A percentile compares a stretch with the other conserved stretches of the same genome.
These are phyloP conservation scores for Agonopterix heracliana DNA, from an alignment of 2,888 invertebrate genomes.

Conservation along the genomic window DNA sequence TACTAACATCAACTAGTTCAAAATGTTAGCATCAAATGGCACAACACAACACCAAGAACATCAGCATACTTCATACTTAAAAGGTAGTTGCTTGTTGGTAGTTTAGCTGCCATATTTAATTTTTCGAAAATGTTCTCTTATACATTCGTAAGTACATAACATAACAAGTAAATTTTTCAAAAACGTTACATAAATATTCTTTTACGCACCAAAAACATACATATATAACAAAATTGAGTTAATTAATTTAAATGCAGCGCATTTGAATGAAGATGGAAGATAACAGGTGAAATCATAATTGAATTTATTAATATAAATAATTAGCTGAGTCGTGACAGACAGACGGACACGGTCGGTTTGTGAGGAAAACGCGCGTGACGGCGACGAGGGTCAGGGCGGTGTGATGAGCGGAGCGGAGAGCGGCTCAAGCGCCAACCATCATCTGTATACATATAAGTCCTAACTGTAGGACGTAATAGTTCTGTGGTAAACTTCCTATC, in stretches of 20 bases:
- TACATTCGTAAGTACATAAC: not conserved
- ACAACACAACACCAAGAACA: not conserved
- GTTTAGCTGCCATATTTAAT: not conserved
- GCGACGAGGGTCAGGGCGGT: conserved; percentile 11
- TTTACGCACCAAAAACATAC: not conserved
- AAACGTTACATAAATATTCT: too few relatives aligned
- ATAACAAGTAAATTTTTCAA: too few relatives aligned
- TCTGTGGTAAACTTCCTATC: not conserved
- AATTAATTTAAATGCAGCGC: not conserved
- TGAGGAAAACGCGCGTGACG: conserved; percentile 26
- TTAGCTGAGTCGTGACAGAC: conserved; percentile 16
- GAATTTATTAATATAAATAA: conserved; percentile 13
- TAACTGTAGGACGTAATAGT: not conserved
- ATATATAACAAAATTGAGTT: not conserved
- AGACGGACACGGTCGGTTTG: conserved; percentile 20
- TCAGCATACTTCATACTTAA: not conserved
- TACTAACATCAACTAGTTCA: too few relatives aligned
- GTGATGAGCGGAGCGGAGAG: conserved; percentile 17
- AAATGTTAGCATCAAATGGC: too few relatives aligned
- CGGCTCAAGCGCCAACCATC: not conserved
- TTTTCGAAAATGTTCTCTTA: not conserved
- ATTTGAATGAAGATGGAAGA: not conserved
- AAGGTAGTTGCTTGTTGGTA: too few relatives aligned
- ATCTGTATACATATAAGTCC: not conserved
- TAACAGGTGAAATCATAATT: too few relatives aligned